Conservation (phyloP, 2,888 invertebrate genomes). For the Altica lythri region DNA sequence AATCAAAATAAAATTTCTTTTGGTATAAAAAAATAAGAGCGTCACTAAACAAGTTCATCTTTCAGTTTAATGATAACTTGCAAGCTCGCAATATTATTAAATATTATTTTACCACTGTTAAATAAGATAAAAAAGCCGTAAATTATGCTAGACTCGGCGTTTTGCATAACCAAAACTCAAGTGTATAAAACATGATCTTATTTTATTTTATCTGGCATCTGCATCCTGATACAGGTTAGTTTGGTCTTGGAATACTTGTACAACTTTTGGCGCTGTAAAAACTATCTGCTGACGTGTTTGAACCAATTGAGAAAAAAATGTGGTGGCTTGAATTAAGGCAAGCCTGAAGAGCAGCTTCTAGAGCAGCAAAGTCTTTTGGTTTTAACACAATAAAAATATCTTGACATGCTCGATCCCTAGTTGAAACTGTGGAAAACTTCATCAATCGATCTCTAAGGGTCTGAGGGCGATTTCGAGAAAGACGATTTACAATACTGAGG, state of each 20-base stretch:
- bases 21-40: too few relatives aligned
- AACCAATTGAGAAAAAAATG: neutral
- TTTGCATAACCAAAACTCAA: too few relatives aligned
- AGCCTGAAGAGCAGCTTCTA: neutral
- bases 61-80: too few relatives aligned
- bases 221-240: neutral
- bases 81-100: too few relatives aligned
- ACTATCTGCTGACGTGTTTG: neutral
- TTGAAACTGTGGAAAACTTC: neutral
- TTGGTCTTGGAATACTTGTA: neutral
- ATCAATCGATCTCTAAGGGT: neutral
- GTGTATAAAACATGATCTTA: neutral
- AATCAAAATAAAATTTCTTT: too few relatives aligned
- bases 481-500: too few relatives aligned
- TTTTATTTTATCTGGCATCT: neutral
- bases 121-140: too few relatives aligned
- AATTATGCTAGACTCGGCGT: too few relatives aligned
- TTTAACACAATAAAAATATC: neutral
- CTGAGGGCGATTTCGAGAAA: too few relatives aligned
- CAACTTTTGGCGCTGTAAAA: slow-evolving; percentile 2
- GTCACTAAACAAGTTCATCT: too few relatives aligned
- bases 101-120: too few relatives aligned
- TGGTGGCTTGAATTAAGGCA: neutral
- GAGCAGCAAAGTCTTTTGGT: neutral
- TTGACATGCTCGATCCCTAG: too few relatives aligned